These are phyloP conservation scores for Alectoris magna DNA, from an alignment of 2,797 vertebrate genomes.

Conservation along the genomic window DNA sequence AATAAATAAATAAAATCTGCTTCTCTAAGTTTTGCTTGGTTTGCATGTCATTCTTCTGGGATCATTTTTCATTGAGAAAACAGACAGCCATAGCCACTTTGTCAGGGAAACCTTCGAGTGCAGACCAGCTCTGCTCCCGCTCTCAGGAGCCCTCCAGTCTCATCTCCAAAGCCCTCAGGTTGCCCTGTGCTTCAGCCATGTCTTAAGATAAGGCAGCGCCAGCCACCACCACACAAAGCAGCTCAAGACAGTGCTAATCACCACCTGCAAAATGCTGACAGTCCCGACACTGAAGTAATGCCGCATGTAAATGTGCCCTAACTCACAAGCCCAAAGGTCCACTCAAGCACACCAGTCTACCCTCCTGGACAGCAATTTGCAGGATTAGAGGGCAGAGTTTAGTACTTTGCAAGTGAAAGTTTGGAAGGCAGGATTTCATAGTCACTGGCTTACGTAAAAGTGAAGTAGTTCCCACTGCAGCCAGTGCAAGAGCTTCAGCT, in stretches of 20 bases:
- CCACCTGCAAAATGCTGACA: background rate
- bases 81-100: background rate
- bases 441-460: background rate
- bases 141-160: background rate
- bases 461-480: background rate
- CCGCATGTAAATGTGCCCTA: background rate
- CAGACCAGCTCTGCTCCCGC: background rate
- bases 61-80: background rate
- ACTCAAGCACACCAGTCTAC: background rate
- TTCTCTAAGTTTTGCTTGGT: background rate
- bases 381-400: background rate
- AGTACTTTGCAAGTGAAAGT: background rate
- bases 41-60: background rate
- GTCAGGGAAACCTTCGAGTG: background rate
- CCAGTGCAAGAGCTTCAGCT: background rate
- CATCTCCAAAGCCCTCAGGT: accelerated
- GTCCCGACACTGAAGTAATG: background rate
- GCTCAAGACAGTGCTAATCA: background rate
- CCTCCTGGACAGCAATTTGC: background rate
- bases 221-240: background rate
- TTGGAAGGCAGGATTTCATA: background rate
- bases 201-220: background rate
- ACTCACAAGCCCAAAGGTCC: background rate
- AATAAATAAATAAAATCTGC: background rate
- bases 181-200: background rate